Evolutionary conservation across 2,113 vertebrate species (phyloP), one percentile per base, ranked within the genome.

Genomic region (Vulpes vulpes): DNA sequence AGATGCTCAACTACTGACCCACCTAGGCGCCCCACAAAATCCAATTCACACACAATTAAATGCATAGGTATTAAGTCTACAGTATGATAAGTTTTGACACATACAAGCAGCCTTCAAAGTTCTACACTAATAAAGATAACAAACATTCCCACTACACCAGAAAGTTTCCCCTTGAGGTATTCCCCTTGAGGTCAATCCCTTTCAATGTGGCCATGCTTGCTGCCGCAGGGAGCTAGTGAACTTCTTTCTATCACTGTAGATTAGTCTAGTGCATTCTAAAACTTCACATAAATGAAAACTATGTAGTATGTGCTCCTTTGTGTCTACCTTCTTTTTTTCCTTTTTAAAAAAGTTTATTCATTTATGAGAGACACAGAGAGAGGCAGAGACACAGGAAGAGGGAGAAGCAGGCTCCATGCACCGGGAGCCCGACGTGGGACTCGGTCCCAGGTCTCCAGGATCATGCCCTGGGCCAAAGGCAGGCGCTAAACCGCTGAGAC

Each of bases 41-140:
- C 43, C 81, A 80, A 85, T 85, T 90, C 73, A 62, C n/a, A n/a
- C 8, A 55, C 30, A 86, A 43, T 69, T 25, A 87, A 84, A 96
- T 85, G 9, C 67, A 35, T 79, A 85, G 2, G 32, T 80, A 84
- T 69, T 27, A 74, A 89, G 53, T 82, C 17, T 59, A 59, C 38
- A 64, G 57, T 85, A 76, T 93, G 69, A 49, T 92, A 49, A 94
- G 19, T 83, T 95, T 87, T 79, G 74, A 59, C 32, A 92, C 92
- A 89, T 82, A 92, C 5, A n/a, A 90, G 82, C 20, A 94, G 17
- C 25, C 78, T 83, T 62, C 25, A 65, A 94, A 51, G 23, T 55
- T 53, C 64, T 65, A 81, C 32, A 71, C 8, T 30, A 20, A 19
- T 60, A 23, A 87, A 53, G 35, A 38, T 35, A 76, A 82, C 86